phyloP scores from a whole-genome alignment of 2,797 vertebrate genomes.

The Avahi laniger region DNA sequence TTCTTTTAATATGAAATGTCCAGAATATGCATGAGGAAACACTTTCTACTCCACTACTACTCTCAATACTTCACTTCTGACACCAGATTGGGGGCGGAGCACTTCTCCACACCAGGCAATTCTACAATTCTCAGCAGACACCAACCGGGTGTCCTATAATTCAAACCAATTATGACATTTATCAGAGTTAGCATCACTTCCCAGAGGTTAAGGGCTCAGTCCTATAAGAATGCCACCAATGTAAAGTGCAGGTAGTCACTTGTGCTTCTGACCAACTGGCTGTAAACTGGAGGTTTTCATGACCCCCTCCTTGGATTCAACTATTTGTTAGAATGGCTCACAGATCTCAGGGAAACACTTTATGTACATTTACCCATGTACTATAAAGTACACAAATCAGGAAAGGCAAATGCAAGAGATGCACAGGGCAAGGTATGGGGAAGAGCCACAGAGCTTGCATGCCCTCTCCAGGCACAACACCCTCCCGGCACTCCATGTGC shows the following conservation, averaged over 20 bases:
- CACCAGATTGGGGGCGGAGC: rapidly evolving
- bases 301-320: background rate
- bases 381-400: background rate
- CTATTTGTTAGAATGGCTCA: background rate
- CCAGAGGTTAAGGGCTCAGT: background rate
- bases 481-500: background rate
- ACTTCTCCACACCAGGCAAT: no score
- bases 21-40: background rate
- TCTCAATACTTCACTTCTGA: background rate
- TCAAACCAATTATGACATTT: background rate
- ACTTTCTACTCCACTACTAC: no score
- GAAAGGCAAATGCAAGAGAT: background rate
- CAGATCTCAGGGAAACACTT: background rate
- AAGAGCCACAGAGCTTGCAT: background rate
- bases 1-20: background rate
- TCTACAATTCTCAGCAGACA: background rate
- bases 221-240: background rate
- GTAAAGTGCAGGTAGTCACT: background rate
- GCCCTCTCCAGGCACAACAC: no score
- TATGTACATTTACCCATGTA: background rate
- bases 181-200: background rate
- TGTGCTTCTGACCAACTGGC: background rate
- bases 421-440: background rate
- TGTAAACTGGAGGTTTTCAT: background rate
- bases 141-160: background rate